phyloP scores from a whole-genome alignment of 2,113 vertebrate genomes.

The Pseudorasbora parva region DNA sequence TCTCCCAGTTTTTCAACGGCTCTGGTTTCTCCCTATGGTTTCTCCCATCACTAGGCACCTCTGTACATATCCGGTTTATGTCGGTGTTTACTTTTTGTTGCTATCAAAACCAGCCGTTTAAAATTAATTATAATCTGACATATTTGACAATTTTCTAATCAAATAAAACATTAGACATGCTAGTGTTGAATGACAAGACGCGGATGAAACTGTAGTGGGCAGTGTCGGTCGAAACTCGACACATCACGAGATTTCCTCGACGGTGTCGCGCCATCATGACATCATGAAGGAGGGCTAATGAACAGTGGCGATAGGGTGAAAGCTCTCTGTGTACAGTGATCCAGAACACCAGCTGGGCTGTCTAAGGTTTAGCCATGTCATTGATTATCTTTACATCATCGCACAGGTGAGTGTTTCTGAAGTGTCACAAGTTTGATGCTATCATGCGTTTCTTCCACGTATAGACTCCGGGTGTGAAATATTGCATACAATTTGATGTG shows the following conservation, averaged over 20 bases:
- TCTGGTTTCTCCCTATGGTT: too few species aligned
- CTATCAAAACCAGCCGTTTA: too few species aligned
- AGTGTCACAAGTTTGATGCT: not conserved
- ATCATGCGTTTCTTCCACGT: too few species aligned
- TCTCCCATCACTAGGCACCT: too few species aligned
- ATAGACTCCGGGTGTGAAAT: not conserved
- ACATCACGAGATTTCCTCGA: conserved; percentile 16
- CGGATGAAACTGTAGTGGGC: not conserved
- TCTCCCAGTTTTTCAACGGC: too few species aligned
- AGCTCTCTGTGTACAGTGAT: conserved; percentile 14
- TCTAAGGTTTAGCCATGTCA: conserved; percentile 57
- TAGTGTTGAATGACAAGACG: not conserved
- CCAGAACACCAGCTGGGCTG: not conserved
- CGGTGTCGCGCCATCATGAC: conserved; percentile 7
- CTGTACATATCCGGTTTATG: too few species aligned
- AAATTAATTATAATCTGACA: too few species aligned
- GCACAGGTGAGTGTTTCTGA: conserved; percentile 59
- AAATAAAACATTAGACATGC: not conserved
- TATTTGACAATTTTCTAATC: not conserved
- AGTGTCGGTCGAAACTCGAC: not conserved
- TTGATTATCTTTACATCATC: conserved; percentile 52
- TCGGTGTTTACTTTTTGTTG: too few species aligned
- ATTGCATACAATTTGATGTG: not conserved
- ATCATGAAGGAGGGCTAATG: not conserved
- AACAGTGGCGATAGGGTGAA: not conserved